phyloP scores from a whole-genome alignment of 2,113 vertebrate species.

The Bettongia penicillata region DNA sequence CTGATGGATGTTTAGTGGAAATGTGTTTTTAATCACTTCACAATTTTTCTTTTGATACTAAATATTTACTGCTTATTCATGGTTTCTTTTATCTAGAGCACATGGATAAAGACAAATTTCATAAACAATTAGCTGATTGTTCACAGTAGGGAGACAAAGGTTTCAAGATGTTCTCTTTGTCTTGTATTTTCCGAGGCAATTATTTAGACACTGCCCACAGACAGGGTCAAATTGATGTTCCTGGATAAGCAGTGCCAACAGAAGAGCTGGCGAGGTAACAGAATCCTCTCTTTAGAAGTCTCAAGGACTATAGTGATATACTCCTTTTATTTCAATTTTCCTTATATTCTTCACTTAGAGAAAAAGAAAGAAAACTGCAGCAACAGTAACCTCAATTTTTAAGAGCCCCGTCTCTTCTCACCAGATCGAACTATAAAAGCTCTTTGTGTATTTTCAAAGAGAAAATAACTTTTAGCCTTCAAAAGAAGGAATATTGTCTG shows the following conservation, averaged over 20 bases:
- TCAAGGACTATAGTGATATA: not conserved
- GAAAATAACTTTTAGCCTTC: not conserved
- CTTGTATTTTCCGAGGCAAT: not conserved
- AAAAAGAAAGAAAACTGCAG: not conserved
- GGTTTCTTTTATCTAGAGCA: constrained; percentile 28
- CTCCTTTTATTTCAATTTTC: not conserved
- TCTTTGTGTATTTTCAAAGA: not conserved
- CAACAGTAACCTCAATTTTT: not conserved
- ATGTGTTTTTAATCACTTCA: constrained; percentile 23
- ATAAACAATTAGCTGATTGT: not conserved
- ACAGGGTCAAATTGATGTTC: not conserved
- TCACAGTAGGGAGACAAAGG: constrained; percentile 4
- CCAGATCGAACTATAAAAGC: not conserved
- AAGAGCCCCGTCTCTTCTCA: not conserved
- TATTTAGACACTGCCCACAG: not conserved
- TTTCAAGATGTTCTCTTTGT: not conserved
- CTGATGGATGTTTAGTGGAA: not conserved
- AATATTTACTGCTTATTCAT: constrained; percentile 26
- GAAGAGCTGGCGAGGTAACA: not conserved
- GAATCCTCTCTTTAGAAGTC: not conserved
- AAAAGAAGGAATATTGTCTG: not conserved
- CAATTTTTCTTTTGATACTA: constrained; percentile 38
- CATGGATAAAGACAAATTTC: constrained; percentile 33
- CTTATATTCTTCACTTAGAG: not conserved
- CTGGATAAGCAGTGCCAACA: not conserved